A percentile compares a stretch with the other conserved stretches of the same genome.
Conservation (phyloP, 1,140 invertebrate genomes). For the Anoplophora glabripennis region DNA sequence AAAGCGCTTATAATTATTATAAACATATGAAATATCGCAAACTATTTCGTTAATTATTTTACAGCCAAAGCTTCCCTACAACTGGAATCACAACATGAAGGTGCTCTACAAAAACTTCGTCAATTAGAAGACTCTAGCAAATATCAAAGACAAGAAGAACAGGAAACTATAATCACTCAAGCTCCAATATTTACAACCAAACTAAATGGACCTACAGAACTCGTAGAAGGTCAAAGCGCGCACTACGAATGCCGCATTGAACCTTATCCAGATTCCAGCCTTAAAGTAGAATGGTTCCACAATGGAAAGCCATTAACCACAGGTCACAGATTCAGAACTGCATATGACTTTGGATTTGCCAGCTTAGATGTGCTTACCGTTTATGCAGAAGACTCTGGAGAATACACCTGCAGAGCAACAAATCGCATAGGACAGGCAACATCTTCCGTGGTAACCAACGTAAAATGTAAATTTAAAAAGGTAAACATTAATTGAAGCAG, state of each 20-base stretch:
- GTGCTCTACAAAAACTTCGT: conserved; percentile 81
- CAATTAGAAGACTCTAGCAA: conserved; percentile 79
- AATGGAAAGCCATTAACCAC: conserved; percentile 89
- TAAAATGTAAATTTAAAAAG: conserved; percentile 67
- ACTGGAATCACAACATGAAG: conserved; percentile 87
- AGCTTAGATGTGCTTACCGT: conserved; percentile 89
- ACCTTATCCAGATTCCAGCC: conserved; percentile 89
- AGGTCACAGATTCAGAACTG: conserved; percentile 86
- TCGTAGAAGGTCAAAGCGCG: conserved; percentile 84
- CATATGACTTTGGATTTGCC: conserved; percentile 94
- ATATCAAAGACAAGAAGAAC: conserved; percentile 76
- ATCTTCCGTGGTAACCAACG: conserved; percentile 76
- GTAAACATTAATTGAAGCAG: neutral
- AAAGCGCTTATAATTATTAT: neutral
- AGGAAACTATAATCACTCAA: conserved; percentile 76
- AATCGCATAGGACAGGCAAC: conserved; percentile 81
- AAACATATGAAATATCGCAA: conserved; percentile 2
- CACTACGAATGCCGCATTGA: conserved; percentile 96
- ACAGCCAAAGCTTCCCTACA: conserved; percentile 79
- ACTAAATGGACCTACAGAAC: conserved; percentile 75
- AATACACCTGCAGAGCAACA: conserved; percentile 86
- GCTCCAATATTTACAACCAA: conserved; percentile 83
- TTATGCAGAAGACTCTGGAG: conserved; percentile 90
- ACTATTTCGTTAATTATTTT: conserved; percentile 28
- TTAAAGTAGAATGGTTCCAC: conserved; percentile 93